Base-by-base conservation (phyloP, 1,140 invertebrate species). In the Hyposmocoma kahamanoa region DNA sequence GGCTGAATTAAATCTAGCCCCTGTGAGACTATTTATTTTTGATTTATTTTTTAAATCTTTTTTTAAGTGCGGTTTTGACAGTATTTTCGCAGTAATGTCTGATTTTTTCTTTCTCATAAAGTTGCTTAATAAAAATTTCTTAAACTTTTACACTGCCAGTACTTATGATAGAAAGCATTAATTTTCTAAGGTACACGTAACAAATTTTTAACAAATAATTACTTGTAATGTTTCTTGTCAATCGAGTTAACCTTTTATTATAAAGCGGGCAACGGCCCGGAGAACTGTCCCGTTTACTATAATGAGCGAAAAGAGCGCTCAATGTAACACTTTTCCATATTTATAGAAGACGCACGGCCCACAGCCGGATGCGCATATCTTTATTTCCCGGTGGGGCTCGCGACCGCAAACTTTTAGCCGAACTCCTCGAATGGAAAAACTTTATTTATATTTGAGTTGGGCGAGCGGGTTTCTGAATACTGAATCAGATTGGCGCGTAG, bases 361-460 rank as follows among this genome's bases (percentile, higher is more conserved):
- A 42, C 20, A 6, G 15, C 13, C 43, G 45, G 24, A 47, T 47
- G 59, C 57, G 62, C 62, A 68, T 70, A 67, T 72, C 57, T 65
- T 62, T 70, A 72, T 72, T 69, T 74, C 68, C 68, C 63, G 42
- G 34, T 54, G 56, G 58, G 50, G 61, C 51, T 44, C 39, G 47
- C 50, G 57, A 55, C 66, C 63, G 62, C 67, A 65, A 67, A 71
- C 58, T 74, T 67, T 66, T 50, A 47, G 42, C 44, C 48, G 22
- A 76, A 77, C 73, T 73, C 58, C 50, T 65, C 54, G 59, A 68
- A 75, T 71, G 71, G 71, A 69, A 73, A 82, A 82, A 79, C 72
- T 78, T 82, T 77, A 78, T 76, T 72, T 71, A 69, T 75, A 72
- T 73, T 73, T 69, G 67, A 72, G 56, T 69, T 70, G 47, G 55